A percentile compares a stretch with the other conserved stretches of the same genome.
phyloP scores from a whole-genome alignment of 1,140 invertebrate species.

The Brachionus koreanus region DNA sequence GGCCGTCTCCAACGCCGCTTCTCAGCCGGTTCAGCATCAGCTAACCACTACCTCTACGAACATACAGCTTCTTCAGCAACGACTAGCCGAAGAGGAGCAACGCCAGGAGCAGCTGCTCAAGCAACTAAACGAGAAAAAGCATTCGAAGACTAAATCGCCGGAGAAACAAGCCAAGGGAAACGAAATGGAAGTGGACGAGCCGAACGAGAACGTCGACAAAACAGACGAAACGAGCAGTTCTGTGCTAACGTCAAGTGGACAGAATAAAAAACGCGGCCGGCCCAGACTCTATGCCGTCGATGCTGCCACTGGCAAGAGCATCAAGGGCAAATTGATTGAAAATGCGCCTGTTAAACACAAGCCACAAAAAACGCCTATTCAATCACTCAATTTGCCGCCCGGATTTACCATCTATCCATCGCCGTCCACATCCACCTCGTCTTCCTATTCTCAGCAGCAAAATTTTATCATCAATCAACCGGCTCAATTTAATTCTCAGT shows the following conservation, averaged over 20 bases:
- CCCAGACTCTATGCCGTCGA: neutral
- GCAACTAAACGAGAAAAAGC: slow-evolving; percentile 11
- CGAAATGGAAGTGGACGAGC: slow-evolving; percentile 15
- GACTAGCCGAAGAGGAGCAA: slow-evolving; percentile 20
- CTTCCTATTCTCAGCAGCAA: neutral
- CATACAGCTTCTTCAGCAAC: slow-evolving; percentile 5
- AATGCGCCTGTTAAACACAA: neutral
- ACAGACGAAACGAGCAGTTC: neutral
- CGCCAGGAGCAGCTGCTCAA: slow-evolving; percentile 5
- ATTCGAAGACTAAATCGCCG: neutral
- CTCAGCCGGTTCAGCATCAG: neutral
- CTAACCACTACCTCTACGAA: neutral
- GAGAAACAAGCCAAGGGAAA: neutral
- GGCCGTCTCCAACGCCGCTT: neutral
- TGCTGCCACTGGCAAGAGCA: slow-evolving; percentile 2
- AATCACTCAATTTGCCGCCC: neutral
- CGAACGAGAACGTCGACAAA: neutral
- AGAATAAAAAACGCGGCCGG: slow-evolving; percentile 36
- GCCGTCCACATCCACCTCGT: slow-evolving; percentile 25
- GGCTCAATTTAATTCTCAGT: neutral
- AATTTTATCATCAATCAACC: slow-evolving; percentile 7
- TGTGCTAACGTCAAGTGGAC: neutral
- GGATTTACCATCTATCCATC: slow-evolving; percentile 24
- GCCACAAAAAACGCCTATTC: neutral
- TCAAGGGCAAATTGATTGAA: slow-evolving; percentile 10